phyloP scores from a whole-genome alignment of 2,113 vertebrate genomes.

The Madoqua kirkii region DNA sequence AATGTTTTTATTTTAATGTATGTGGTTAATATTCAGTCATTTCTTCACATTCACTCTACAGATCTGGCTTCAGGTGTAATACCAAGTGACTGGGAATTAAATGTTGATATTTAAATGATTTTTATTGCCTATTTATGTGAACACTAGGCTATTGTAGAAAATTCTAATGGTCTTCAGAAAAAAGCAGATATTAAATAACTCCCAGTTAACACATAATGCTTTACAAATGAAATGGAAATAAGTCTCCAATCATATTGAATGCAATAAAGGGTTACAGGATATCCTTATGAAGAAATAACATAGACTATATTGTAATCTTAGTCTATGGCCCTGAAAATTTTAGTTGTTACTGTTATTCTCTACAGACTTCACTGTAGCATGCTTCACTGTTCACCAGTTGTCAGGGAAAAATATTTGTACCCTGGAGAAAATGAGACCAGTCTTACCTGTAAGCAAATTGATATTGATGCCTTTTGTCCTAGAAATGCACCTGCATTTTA shows the following conservation, averaged over 20 bases:
- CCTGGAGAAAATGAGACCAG: constrained; percentile 31
- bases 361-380: neutral
- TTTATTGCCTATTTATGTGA: neutral
- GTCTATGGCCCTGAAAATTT: constrained; percentile 41
- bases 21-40: neutral
- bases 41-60: neutral
- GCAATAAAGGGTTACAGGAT: neutral
- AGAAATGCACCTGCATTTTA: constrained; percentile 23
- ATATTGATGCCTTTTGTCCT: constrained; percentile 39
- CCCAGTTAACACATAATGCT: neutral
- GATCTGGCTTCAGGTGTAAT: neutral
- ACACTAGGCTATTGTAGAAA: neutral
- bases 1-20: neutral
- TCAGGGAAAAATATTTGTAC: neutral
- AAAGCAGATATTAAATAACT: constrained; percentile 1
- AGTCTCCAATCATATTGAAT: neutral
- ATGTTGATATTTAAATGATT: neutral
- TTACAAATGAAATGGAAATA: constrained; percentile 59
- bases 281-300: neutral
- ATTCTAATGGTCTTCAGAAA: neutral
- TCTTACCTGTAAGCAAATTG: constrained; percentile 42
- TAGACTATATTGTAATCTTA: neutral
- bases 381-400: constrained; percentile 38
- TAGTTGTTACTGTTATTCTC: neutral
- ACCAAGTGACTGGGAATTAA: neutral